Base-by-base conservation (phyloP, 2,888 invertebrate genomes). In the Lasioglossum leucozonium region DNA sequence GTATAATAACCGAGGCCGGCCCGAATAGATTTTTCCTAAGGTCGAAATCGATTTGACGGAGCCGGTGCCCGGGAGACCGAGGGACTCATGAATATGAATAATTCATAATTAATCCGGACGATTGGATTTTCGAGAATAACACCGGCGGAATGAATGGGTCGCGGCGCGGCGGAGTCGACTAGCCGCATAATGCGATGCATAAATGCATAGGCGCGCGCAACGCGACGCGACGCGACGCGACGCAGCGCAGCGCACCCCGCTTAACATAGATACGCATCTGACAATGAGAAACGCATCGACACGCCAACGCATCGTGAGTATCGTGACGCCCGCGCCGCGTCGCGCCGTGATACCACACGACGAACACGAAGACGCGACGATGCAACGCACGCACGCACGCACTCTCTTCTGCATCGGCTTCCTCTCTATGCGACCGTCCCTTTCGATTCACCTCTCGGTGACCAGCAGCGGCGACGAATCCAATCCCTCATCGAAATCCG, bases 191-290 rank as follows among this genome's bases (percentile, higher is more conserved):
- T 65, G 16, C 65, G 65, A 65, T 65, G 65, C 65, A 65, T 65
- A 65, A 65, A 65, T 65, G 34, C 65, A 65, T 65, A 22, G 58
- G 26, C 58, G 58, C 58, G 93, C 92, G 91, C 91, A 91, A 93
- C 93, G 93, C 93, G 92, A 79, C 79, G 69, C 37, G 34, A 26
- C 22, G 16, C 11, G 4, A 58, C 51, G 69, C 82, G 37, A 93
- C 93, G 93, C 93, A 93, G 82, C 80, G 75, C 58, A 55, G 26
- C 76, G 81, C 83, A 55, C n/a, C 81, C 76, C 85, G 80, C 90
- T 93, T 93, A 92, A 92, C 93, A 93, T 93, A 92, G 93, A 93
- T 93, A 92, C 91, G 90, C 86, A 92, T 93, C 91, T 90, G 89
- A 91, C 92, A 93, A 93, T 94, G 93, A 93, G 93, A 87, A 86